Base-by-base conservation (phyloP, 2,888 invertebrate species). In the Drosophila kuntzei region DNA sequence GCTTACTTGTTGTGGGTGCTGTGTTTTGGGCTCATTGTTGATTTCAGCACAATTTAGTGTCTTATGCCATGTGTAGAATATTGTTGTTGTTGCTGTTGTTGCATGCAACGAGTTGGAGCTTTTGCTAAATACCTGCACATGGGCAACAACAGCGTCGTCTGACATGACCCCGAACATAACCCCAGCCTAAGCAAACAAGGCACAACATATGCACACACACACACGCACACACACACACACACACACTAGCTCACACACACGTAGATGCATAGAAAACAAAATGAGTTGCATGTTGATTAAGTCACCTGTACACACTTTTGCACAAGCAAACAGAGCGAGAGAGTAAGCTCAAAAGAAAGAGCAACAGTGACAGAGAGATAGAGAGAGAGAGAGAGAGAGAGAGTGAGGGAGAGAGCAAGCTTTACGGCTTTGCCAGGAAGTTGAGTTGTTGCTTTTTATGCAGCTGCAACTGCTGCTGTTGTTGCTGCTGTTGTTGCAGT, bases 41-140 rank as follows among this genome's bases (percentile, higher is more conserved):
- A 86, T 89, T 89, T 88, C 89, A 86, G 77, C 89, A 88, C 89
- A 89, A 88, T 89, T 82, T 89, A 77, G 87, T 82, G 84, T 80
- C 84, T 86, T 89, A 79, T 86, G 73, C 71, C 79, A 70, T 76
- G 71, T 65, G 68, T 22, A 39, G 49, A 27, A 20, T 44, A 65
- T 53, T 64, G 63, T 43, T 63, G 55, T 18, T 55, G 49, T 43
- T 71, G 44, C 43, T 71, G 41, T 59, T 79, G 58, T 57, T 25
- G 70, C 29, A 11, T 29, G 76, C 69, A 64, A 71, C 82, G 53
- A 79, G 70, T 65, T 63, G 74, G 51, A 77, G 87, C 79, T 64
- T 71, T 70, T 69, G 68, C 87, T 83, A 87, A 89, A 89, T 87
- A 87, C 87, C 71, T 71, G 67, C 60, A 63, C 74, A 68, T 37